A percentile compares a stretch with the other conserved stretches of the same genome.
Evolutionary conservation across 2,888 invertebrate species (phyloP).

Genomic region (Ectemnius cavifrons): DNA sequence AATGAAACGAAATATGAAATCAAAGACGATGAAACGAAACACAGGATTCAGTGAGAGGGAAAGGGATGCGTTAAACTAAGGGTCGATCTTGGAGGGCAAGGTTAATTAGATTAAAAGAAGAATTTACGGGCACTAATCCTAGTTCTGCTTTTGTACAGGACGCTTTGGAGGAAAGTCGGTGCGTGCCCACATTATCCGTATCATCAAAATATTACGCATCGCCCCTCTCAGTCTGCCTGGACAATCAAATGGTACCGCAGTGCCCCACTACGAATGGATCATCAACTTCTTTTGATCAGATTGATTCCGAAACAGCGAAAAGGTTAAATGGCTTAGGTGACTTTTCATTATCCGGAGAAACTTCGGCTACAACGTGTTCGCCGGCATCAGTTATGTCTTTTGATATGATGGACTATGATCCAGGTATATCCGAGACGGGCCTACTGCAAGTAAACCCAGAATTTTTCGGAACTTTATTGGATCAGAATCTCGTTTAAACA

Average conservation of each 20-base stretch:
- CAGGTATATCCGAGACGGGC: conserved; percentile 30
- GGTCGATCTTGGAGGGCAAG: too few species aligned
- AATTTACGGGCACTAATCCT: too few species aligned
- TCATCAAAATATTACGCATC: conserved; percentile 38
- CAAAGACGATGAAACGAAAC: too few species aligned
- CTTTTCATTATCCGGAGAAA: conserved; percentile 33
- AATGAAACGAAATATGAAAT: too few species aligned
- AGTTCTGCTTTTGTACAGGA: conserved; percentile 42
- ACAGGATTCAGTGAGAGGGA: too few species aligned
- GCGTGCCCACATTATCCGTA: conserved; percentile 44
- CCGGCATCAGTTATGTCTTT: conserved; percentile 40
- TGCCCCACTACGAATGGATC: conserved; percentile 23
- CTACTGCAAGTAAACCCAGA: conserved; percentile 50
- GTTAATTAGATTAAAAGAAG: too few species aligned
- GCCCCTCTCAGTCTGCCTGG: conserved; percentile 55
- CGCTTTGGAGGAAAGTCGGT: conserved; percentile 51
- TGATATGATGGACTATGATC: conserved; percentile 58
- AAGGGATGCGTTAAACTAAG: too few species aligned
- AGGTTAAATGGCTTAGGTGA: conserved; percentile 27
- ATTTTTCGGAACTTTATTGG: conserved; percentile 46
- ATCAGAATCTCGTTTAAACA: conserved; percentile 51
- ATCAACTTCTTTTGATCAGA: conserved; percentile 35
- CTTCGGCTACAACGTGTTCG: background rate
- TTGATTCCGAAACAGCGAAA: conserved; percentile 50
- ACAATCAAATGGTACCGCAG: conserved; percentile 61